Conservation (phyloP, 2,797 vertebrate species). For the Fistularia commersonii region DNA sequence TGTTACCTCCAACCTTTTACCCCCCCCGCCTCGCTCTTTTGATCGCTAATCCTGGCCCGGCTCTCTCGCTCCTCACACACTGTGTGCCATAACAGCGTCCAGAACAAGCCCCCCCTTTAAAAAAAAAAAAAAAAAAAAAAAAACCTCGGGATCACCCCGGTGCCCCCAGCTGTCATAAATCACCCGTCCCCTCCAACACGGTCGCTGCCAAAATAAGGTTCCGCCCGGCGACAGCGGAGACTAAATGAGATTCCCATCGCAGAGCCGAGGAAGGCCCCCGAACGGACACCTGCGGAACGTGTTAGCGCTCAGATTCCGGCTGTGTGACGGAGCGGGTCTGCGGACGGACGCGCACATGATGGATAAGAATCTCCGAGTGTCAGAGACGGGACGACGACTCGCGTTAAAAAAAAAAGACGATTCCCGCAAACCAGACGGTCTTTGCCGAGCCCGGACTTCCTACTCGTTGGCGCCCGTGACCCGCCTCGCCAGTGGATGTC, state of each 20-base stretch:
- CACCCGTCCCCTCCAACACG: constrained; percentile 51
- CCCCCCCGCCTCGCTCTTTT: constrained; percentile 49
- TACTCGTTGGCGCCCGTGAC: too few species aligned
- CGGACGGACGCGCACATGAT: too few species aligned
- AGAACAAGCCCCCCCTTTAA: constrained; percentile 34
- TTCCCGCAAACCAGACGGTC: too few species aligned
- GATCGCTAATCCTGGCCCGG: constrained; percentile 70
- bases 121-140: constrained; percentile 9
- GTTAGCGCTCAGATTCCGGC: not conserved
- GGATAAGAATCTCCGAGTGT: too few species aligned
- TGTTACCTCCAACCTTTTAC: constrained; percentile 50
- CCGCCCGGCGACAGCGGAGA: constrained; percentile 60
- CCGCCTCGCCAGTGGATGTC: too few species aligned
- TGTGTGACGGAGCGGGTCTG: not conserved
- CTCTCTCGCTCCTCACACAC: constrained; percentile 33
- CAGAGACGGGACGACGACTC: too few species aligned
- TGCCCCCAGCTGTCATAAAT: constrained; percentile 54
- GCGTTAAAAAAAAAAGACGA: too few species aligned
- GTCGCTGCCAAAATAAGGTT: constrained; percentile 58
- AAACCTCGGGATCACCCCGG: constrained; percentile 25
- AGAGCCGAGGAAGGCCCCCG: constrained; percentile 53
- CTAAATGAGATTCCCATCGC: constrained; percentile 55
- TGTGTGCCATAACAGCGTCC: constrained; percentile 58
- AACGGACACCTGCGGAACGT: constrained; percentile 16
- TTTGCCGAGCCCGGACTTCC: too few species aligned